phyloP scores from a whole-genome alignment of 2,113 vertebrate genomes.

The Aspiorhynchus laticeps region DNA sequence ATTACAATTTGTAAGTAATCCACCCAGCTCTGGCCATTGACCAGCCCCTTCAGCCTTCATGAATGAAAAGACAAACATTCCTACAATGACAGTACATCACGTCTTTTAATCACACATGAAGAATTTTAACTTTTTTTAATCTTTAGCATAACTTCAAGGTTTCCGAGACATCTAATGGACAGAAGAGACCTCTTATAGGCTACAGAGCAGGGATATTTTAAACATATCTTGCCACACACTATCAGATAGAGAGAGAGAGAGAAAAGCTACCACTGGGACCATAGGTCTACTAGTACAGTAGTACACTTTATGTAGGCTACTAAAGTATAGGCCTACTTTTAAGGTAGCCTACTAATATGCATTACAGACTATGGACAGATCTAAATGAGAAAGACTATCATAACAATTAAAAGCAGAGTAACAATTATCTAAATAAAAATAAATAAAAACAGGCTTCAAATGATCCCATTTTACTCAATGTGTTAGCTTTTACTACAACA shows the following conservation, averaged over 20 bases:
- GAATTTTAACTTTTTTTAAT: not conserved
- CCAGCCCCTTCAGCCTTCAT: no score
- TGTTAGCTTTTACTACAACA: not conserved
- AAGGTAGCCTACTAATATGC: no score
- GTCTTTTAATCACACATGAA: not conserved
- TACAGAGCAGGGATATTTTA: not conserved
- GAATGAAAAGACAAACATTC: not conserved
- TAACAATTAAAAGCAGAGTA: not conserved
- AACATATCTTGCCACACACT: no score
- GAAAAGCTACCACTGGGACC: no score
- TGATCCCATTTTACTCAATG: not conserved
- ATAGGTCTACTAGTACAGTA: no score
- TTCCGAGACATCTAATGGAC: not conserved
- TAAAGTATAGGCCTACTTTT: no score
- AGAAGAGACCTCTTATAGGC: not conserved
- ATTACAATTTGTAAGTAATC: no score
- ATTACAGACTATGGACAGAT: not conserved
- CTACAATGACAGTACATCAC: not conserved
- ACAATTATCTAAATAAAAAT: not conserved
- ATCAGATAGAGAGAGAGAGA: no score
- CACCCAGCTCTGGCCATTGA: no score
- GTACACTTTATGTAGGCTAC: no score
- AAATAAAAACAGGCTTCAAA: not conserved
- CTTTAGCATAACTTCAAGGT: not conserved
- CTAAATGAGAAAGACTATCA: not conserved